Evolutionary conservation across 2,888 invertebrate species (phyloP).

Genomic region (Eupithecia insigniata): DNA sequence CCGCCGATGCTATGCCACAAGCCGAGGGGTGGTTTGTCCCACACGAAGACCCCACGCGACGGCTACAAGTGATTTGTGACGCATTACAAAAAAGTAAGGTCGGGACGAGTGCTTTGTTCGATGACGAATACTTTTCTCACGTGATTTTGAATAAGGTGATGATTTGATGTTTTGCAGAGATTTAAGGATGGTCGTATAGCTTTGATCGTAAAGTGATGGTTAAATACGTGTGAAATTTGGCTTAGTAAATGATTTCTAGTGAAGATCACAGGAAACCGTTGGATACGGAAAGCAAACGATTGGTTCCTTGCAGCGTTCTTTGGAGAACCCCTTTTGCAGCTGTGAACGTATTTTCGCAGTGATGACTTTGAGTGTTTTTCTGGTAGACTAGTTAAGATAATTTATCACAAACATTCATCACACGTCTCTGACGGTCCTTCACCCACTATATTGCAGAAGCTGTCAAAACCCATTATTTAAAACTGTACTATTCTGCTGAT

Average conservation of each 20-base stretch:
- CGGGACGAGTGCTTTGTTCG: conserved; percentile 27
- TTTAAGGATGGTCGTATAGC: neutral
- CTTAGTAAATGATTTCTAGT: neutral
- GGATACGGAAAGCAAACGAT: neutral
- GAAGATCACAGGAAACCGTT: neutral
- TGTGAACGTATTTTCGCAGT: too few relatives aligned
- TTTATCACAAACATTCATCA: too few relatives aligned
- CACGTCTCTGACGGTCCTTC: too few relatives aligned
- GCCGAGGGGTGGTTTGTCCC: conserved; percentile 58
- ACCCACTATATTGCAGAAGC: too few relatives aligned
- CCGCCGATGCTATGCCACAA: neutral
- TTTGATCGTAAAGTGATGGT: neutral
- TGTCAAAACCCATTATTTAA: too few relatives aligned
- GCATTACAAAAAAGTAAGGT: conserved; percentile 59
- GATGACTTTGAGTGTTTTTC: too few relatives aligned
- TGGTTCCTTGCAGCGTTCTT: neutral
- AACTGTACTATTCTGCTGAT: too few relatives aligned
- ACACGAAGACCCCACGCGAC: conserved; percentile 80
- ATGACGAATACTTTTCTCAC: conserved; percentile 32
- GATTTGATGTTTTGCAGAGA: conserved; percentile 20
- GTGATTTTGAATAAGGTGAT: conserved; percentile 25
- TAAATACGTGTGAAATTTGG: neutral
- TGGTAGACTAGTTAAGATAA: too few relatives aligned
- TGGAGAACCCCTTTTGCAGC: neutral
- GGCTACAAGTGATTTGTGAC: conserved; percentile 75